Conservation (phyloP, 1,140 invertebrate species). For the Eciton burchellii region DNA sequence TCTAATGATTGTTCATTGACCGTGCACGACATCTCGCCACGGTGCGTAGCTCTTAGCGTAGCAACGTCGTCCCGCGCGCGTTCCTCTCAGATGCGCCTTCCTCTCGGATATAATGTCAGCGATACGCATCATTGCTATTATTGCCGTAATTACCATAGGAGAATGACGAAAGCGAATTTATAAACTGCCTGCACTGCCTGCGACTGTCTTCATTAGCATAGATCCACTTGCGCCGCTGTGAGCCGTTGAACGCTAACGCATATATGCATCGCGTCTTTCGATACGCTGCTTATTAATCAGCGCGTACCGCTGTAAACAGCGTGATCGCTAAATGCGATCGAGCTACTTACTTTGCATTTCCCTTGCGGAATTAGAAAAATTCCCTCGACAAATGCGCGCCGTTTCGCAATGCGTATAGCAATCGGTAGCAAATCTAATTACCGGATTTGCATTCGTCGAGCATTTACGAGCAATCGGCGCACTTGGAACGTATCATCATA, state of each 20-base stretch:
- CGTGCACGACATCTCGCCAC: slow-evolving; percentile 1
- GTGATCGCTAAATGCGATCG: slow-evolving; percentile 45
- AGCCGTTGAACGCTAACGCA: neutral
- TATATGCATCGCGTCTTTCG: slow-evolving; percentile 44
- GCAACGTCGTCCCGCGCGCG: neutral
- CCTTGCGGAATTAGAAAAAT: neutral
- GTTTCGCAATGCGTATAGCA: neutral
- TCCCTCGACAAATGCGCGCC: neutral
- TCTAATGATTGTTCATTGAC: slow-evolving; percentile 27
- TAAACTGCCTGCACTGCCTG: slow-evolving; percentile 51
- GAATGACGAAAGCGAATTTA: slow-evolving; percentile 64
- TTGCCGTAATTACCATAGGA: slow-evolving; percentile 62
- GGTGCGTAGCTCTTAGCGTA: too few relatives aligned
- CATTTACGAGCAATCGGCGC: neutral
- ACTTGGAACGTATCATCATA: neutral
- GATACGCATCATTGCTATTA: slow-evolving; percentile 51
- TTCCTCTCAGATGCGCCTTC: neutral
- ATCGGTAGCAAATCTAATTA: neutral
- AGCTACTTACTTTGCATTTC: neutral
- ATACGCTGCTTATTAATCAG: slow-evolving; percentile 57
- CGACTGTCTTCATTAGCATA: slow-evolving; percentile 73
- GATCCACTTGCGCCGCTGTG: slow-evolving; percentile 62
- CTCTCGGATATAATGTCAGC: slow-evolving; percentile 24
- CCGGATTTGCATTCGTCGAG: neutral
- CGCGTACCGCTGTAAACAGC: slow-evolving; percentile 30